Evolutionary conservation across 2,888 invertebrate genomes (phyloP), one percentile per base, ranked within the genome.

Genomic region (Pristionchus fissidentatus): DNA sequence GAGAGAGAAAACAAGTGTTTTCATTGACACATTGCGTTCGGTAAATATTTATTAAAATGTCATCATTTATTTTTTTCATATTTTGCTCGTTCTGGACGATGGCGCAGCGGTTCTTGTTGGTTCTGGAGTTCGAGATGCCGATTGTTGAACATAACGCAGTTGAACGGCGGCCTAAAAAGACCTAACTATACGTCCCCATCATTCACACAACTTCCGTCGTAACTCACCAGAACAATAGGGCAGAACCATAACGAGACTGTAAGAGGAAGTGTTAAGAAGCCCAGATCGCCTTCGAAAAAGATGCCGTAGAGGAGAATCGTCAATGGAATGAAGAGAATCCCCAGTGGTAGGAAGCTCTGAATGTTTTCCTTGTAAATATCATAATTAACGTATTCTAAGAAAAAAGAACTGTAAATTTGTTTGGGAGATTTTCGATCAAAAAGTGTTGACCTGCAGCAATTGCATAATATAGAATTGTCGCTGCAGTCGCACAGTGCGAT

Each of bases 231-330:
- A 0, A 66, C 66, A 5, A 66, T 35, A 8, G 66, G 66, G 7
- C 66, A 66, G 38, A 66, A 66, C 66, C 66, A 66, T 10, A 66
- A 38, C 1, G 66, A 4, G 22, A 66, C n/a, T 2, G 66, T 38
- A 4, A 66, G 35, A 7, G 66, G 66, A 2, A 66, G 38, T 7
- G 22, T 38, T 19, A 66, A 15, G 15, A 66, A n/a, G n/a, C 66
- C 66, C 22, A 66, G 66, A 38, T 66, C 22, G 22, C 66, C 66
- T n/a, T 66, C 66, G n/a, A 66, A 7, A 38, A 66, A 66, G 38
- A 66, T 66, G 0, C 66, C 66, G n/a, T 66, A 66, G 0, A 66
- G 1, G 32, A 66, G 38, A 35, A 66, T 66, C 38, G 38, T 38
- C 38, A 66, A 38, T 2, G 66, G 66, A 41, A 38, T 8, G 41